Evolutionary conservation across 1,140 invertebrate genomes (phyloP).

Genomic region (Trialeurodes vaporariorum): DNA sequence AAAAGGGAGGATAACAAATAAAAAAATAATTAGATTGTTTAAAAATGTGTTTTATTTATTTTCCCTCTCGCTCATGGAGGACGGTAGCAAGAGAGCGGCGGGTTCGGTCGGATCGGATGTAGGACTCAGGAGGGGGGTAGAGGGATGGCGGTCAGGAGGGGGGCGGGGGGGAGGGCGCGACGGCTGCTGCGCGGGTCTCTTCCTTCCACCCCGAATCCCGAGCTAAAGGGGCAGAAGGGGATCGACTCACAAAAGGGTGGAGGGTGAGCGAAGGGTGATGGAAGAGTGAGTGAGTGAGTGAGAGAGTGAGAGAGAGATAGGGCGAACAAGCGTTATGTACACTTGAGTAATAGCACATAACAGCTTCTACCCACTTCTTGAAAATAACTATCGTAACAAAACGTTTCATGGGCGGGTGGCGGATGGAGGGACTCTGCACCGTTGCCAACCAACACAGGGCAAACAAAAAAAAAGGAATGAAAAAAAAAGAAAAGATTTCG

Average conservation of each 20-base stretch:
- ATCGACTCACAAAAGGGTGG: too few species aligned
- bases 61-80: neutral
- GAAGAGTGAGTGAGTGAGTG: neutral
- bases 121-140: neutral
- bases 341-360: neutral
- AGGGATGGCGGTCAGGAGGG: neutral
- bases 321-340: neutral
- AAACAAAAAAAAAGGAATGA: too few species aligned
- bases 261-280: neutral
- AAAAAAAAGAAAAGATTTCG: too few species aligned
- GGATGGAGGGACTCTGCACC: too few species aligned
- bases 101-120: too few species aligned
- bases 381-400: conserved; percentile 1
- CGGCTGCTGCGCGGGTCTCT: neutral
- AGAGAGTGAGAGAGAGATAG: neutral
- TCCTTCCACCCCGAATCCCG: too few species aligned
- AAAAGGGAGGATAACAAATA: neutral
- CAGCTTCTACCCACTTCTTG: neutral
- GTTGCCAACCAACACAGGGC: too few species aligned
- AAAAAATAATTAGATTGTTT: conserved; percentile 1
- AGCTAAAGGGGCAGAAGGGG: too few species aligned
- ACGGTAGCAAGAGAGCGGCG: neutral
- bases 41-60: neutral
- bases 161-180: neutral
- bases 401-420: neutral